These are phyloP conservation scores for Brachionus paranguensis DNA, from an alignment of 1,140 invertebrate species.

Conservation along the genomic window DNA sequence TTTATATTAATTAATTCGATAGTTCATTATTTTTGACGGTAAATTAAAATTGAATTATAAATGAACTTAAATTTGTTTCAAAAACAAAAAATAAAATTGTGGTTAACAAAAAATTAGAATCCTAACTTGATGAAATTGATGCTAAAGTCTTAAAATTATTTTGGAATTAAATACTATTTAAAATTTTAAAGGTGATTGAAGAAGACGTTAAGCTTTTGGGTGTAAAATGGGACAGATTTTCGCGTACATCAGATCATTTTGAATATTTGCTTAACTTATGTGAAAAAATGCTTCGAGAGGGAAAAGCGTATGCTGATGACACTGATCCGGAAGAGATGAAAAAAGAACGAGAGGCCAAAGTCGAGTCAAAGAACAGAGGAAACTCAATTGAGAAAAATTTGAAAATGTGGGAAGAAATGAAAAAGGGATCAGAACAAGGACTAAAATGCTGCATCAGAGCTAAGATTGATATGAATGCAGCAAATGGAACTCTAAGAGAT, in stretches of 20 bases:
- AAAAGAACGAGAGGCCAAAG: constrained; percentile 78
- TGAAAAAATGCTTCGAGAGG: constrained; percentile 76
- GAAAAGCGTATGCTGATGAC: constrained; percentile 91
- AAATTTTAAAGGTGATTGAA: constrained; percentile 89
- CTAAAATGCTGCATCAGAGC: constrained; percentile 85
- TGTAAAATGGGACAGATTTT: constrained; percentile 84
- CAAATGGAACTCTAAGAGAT: constrained; percentile 93
- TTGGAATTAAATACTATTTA: too few species aligned
- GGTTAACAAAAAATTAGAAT: too few species aligned
- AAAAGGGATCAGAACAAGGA: constrained; percentile 70
- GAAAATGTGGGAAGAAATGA: constrained; percentile 89
- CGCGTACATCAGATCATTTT: constrained; percentile 94
- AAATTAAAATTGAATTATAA: too few species aligned
- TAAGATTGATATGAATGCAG: constrained; percentile 93
- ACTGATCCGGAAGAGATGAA: constrained; percentile 92
- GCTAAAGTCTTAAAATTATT: too few species aligned
- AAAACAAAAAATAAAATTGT: too few species aligned
- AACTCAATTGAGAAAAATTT: constrained; percentile 83
- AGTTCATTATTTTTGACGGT: too few species aligned
- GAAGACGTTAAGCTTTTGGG: constrained; percentile 85
- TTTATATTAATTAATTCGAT: too few species aligned
- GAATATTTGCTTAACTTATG: constrained; percentile 81
- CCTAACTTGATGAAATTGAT: too few species aligned
- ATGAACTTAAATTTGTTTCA: too few species aligned
- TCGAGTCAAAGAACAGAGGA: constrained; percentile 76